Conservation (phyloP, 2,113 vertebrate genomes). For the Pipa parva region DNA sequence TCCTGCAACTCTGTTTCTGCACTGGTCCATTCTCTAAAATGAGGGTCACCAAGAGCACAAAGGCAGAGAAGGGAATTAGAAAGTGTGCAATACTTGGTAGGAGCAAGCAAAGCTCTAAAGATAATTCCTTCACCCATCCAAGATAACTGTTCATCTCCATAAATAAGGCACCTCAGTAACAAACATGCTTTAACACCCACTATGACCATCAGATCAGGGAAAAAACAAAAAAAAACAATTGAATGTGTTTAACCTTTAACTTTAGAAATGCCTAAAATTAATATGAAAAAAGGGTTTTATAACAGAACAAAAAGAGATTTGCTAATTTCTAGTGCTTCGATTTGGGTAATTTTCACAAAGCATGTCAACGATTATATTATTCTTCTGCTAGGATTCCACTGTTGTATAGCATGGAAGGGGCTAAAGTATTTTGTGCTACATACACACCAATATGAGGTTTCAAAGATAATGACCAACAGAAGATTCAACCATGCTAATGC, state of each 20-base stretch:
- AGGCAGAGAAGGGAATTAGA: too few species aligned
- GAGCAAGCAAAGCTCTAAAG: too few species aligned
- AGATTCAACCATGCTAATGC: conserved; percentile 59
- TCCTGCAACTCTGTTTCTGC: too few species aligned
- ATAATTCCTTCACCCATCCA: too few species aligned
- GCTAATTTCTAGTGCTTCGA: neutral
- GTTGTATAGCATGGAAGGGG: neutral
- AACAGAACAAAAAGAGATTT: neutral
- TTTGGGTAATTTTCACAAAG: neutral
- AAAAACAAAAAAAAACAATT: neutral
- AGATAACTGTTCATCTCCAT: conserved; percentile 14
- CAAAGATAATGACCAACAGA: conserved; percentile 1
- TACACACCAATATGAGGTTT: conserved; percentile 3
- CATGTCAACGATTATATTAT: neutral
- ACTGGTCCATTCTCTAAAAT: too few species aligned
- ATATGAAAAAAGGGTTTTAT: neutral
- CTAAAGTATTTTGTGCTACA: conserved; percentile 21
- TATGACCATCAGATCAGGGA: neutral
- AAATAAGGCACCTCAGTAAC: conserved; percentile 34
- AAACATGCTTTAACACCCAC: conserved; percentile 11
- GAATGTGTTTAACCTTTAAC: neutral
- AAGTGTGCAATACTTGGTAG: too few species aligned
- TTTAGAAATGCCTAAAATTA: neutral
- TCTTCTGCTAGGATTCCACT: neutral
- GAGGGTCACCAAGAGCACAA: too few species aligned